Evolutionary conservation across 2,888 invertebrate genomes (phyloP).

Genomic region (Erebia palarica): DNA sequence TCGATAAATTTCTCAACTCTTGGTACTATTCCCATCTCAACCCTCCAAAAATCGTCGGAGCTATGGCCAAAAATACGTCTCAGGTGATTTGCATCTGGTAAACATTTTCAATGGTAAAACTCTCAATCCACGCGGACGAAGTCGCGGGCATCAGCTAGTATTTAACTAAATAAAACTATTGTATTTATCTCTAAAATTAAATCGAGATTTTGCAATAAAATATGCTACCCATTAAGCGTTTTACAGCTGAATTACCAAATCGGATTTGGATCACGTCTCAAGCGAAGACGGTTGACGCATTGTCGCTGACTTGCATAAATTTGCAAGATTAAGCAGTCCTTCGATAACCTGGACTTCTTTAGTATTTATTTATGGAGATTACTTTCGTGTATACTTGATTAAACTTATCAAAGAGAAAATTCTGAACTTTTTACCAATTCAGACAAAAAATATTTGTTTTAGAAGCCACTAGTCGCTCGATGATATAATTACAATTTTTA

Average conservation of each 20-base stretch:
- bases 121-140: no score
- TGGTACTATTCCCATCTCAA: no score
- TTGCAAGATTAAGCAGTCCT: conserved; percentile 76
- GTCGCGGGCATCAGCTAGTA: not conserved
- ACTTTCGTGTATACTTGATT: not conserved
- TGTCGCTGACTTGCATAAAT: conserved; percentile 79
- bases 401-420: not conserved
- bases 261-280: conserved; percentile 77
- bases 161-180: not conserved
- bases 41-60: no score
- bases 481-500: no score
- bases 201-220: conserved; percentile 13
- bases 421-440: no score
- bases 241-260: conserved; percentile 19
- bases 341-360: conserved; percentile 51
- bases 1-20: no score
- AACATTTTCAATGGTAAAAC: no score
- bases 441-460: no score
- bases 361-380: conserved; percentile 46
- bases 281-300: conserved; percentile 77
- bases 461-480: no score
- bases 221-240: conserved; percentile 16
- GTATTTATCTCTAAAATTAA: not conserved
- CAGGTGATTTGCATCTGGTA: no score
- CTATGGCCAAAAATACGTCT: no score